Base-by-base conservation (phyloP, 2,888 invertebrate genomes). In the Coelogynopora nodosa region DNA sequence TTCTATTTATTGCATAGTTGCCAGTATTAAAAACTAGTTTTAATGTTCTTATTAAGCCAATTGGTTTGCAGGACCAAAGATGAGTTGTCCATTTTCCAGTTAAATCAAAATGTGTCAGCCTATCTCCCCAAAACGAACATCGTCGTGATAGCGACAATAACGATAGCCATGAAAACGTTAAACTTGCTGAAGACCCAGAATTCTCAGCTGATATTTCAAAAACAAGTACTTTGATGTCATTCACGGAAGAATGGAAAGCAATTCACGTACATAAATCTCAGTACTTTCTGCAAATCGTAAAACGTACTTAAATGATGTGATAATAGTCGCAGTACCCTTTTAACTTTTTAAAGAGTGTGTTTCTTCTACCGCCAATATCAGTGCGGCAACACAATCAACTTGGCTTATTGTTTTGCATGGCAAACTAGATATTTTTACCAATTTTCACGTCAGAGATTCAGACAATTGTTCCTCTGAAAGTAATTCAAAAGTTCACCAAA, bases 381-480 rank as follows among this genome's bases (percentile, higher is more conserved):
- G 74, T 74, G 74, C 74, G 23, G 74, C 74, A 74, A 26, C 74
- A 74, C 74, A 74, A 74, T 74, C 74, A 74, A 74, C 74, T 74
- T 74, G 74, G 74, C 23, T 74, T 74, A 74, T 10, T 26, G 27
- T 74, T 74, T 74, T 74, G 5, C 74, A 74, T 74, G 74, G 74
- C 2, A 74, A 74, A 74, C 23, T 26, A 13, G 74, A 13, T 74
- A 26, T 74, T 74, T 74, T 74, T 74, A 2, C 23, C 74, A 13
- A 74, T 74, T 74, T 74, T 74, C 27, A 26, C 18, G 74, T 74
- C 74, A n/a, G 18, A 74, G 23, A 74, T 74, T 74, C 74, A 74
- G 74, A 74, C 74, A 23, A 74, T 74, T 74, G 74, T 74, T 74
- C 23, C 27, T 74, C 23, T 5, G 5, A 74, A 74, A 74, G 5